Base-by-base conservation (phyloP, 2,797 vertebrate genomes). In the Synaphobranchus kaupii region DNA sequence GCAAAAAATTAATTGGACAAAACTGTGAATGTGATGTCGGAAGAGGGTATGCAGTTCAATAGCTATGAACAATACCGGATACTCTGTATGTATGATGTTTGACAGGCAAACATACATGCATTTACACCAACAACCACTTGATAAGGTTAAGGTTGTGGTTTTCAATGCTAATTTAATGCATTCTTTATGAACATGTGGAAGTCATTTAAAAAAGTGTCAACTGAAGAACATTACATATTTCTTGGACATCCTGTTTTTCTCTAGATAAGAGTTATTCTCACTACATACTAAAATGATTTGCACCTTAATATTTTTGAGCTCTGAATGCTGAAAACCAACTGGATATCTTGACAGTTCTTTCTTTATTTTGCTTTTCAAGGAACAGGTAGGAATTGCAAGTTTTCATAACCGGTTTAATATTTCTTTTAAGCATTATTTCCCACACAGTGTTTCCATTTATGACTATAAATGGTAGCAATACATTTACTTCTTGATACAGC, bases 261-360 rank as follows among this genome's bases (percentile, higher is more conserved):
- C 22, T 68, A 28, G 22, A 68, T 68, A 28, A 66, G 63, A 58
- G 56, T 17, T 13, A 78, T 78, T 20, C 7, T n/a, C 22, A n/a
- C 8, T 50, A 20, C 78, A 81, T 50, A 22, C 47, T 20, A 22
- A 47, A 15, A 81, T 17, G 22, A 48, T 81, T 66, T 81, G 22
- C 20, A 25, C 25, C 39, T 22, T 25, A 31, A 22, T 22, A 44
- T 44, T 78, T 68, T 73, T 73, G 68, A 39, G 34, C 20, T 81
- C 47, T 81, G 78, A 78, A 78, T 44, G 73, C 78, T 50, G 47
- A n/a, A 81, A 50, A 81, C 22, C 78, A 22, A 47, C 78, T 50
- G 78, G 78, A 81, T 81, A 81, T 81, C 78, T 25, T 81, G 78
- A 47, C 78, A 81, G 78, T 81, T 81, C 44, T 81, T n/a, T 50